Percentiles rank a stretch among this genome's conserved stretches.
Evolutionary conservation across 2,888 invertebrate species (phyloP).

Genomic region (Drosophila multiciliata): DNA sequence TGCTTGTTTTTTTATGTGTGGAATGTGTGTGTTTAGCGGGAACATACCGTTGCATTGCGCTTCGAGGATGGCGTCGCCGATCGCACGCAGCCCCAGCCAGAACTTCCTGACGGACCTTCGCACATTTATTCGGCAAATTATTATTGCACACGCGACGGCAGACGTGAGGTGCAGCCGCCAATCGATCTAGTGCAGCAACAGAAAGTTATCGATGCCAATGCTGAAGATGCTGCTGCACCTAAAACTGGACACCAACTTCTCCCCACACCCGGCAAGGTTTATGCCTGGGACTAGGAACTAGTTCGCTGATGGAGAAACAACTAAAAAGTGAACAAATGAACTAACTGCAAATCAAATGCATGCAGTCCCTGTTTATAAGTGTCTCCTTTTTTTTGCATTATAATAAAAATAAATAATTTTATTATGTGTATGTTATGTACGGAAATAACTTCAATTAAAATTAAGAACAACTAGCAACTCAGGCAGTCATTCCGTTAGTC

Average conservation of each 20-base stretch:
- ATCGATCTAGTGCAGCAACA: conserved; percentile 77
- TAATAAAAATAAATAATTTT: conserved; percentile 1
- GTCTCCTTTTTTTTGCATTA: conserved; percentile 15
- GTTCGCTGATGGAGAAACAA: not conserved
- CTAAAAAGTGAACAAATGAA: conserved; percentile 11
- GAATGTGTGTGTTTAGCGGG: conserved; percentile 85
- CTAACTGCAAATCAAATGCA: conserved; percentile 2
- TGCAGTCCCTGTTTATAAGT: conserved; percentile 26
- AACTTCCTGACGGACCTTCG: conserved; percentile 92
- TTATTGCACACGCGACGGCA: conserved; percentile 92
- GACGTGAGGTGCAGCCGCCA: conserved; percentile 88
- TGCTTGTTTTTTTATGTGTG: conserved; percentile 3
- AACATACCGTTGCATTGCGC: conserved; percentile 88
- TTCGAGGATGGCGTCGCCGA: conserved; percentile 89
- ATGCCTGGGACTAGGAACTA: conserved; percentile 86
- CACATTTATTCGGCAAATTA: conserved; percentile 93
- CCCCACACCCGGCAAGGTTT: conserved; percentile 87
- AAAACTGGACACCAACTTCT: conserved; percentile 83
- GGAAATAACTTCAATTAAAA: not conserved
- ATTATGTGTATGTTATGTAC: not conserved
- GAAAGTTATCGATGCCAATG: conserved; percentile 53
- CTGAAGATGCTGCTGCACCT: conserved; percentile 74
- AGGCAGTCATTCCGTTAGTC: not conserved
- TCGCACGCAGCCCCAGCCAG: conserved; percentile 93
- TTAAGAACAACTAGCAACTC: not conserved